Percentiles rank a stretch among this genome's conserved stretches.
Conservation (phyloP, 2,797 vertebrate species). For the Nannoperca australis region DNA sequence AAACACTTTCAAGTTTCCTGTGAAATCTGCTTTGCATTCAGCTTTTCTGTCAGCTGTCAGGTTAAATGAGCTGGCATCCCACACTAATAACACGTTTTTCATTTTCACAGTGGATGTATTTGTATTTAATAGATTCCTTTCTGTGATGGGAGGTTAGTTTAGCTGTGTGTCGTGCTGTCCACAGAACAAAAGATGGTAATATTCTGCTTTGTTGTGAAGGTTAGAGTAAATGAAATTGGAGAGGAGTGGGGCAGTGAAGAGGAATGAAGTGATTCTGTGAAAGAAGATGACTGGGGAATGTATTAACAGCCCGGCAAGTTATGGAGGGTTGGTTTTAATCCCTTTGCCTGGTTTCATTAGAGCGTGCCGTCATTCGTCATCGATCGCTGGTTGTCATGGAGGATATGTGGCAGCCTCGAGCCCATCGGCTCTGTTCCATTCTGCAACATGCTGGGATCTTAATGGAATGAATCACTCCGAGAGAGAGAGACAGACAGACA, state of each 20-base stretch:
- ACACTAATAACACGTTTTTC: neutral
- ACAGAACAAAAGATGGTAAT: neutral
- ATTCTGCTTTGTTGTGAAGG: neutral
- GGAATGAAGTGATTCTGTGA: neutral
- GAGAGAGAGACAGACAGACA: constrained; percentile 12
- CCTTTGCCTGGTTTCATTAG: constrained; percentile 71
- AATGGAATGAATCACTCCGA: constrained; percentile 66
- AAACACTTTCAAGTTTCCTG: neutral
- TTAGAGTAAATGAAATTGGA: constrained; percentile 10
- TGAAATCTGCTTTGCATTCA: neutral
- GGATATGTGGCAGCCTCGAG: constrained; percentile 63
- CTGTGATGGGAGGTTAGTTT: neutral
- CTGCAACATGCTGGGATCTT: constrained; percentile 58
- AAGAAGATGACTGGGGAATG: constrained; percentile 1
- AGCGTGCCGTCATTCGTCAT: constrained; percentile 66
- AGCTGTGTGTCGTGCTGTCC: neutral
- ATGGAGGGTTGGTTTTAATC: constrained; percentile 69
- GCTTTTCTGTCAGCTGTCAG: neutral
- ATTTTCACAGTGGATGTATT: neutral
- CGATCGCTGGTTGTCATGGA: constrained; percentile 74
- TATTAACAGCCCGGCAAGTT: constrained; percentile 52
- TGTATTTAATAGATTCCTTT: neutral
- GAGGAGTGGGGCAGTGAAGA: constrained; percentile 1
- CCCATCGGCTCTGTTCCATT: constrained; percentile 39
- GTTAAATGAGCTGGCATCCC: neutral